Conservation (phyloP, 1,140 invertebrate genomes). For the Brachionus calyciflorus region DNA sequence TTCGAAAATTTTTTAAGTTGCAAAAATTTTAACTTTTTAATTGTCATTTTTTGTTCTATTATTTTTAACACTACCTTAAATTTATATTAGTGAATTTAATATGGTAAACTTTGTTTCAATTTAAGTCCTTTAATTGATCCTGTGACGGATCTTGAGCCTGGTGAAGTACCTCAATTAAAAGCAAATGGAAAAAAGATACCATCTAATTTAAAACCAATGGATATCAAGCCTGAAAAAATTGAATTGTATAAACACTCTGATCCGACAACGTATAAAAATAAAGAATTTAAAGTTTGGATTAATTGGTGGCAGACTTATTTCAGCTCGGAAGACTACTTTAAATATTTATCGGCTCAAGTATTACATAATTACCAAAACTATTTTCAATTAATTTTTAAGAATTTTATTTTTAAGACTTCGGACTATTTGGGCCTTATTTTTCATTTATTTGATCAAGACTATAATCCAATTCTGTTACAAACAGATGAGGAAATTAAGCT, state of each 20-base stretch:
- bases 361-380: not conserved
- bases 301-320: conserved; percentile 59
- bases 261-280: conserved; percentile 19
- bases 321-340: conserved; percentile 59
- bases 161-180: not conserved
- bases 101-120: not conserved
- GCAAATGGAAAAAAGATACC: not conserved
- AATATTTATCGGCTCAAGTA: conserved; percentile 59
- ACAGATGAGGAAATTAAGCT: not conserved
- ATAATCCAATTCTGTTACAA: not conserved
- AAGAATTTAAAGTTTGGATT: conserved; percentile 51
- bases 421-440: conserved; percentile 59
- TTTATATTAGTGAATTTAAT: not conserved
- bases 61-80: too few species aligned
- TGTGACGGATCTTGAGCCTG: not conserved
- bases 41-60: too few species aligned
- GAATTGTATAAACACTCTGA: conserved; percentile 42
- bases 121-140: conserved; percentile 27
- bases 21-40: too few species aligned
- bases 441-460: conserved; percentile 56
- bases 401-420: conserved; percentile 52
- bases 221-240: conserved; percentile 46
- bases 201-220: not conserved
- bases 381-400: not conserved
- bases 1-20: too few species aligned